phyloP scores from a whole-genome alignment of 2,113 vertebrate species.

The Cryptoleucopteryx plumbea region DNA sequence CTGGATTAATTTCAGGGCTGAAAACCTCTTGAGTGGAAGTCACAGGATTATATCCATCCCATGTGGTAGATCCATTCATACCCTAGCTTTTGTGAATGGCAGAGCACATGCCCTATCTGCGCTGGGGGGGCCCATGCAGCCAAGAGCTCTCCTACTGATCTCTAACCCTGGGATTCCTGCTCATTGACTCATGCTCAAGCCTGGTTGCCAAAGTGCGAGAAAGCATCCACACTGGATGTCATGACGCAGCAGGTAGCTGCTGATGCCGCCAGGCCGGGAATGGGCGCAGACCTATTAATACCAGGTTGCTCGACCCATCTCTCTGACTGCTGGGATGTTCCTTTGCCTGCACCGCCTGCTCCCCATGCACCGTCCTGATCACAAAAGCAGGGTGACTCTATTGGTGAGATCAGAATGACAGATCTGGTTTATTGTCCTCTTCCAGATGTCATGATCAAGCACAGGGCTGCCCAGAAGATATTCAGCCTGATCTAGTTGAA shows the following conservation, averaged over 20 bases:
- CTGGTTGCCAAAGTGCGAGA: background rate
- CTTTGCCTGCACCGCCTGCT: background rate
- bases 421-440: background rate
- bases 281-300: background rate
- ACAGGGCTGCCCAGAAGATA: background rate
- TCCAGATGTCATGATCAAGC: background rate
- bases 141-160: background rate
- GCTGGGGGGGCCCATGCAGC: accelerated
- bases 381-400: background rate
- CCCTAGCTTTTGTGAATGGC: background rate
- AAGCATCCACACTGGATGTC: background rate
- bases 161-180: background rate
- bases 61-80: background rate
- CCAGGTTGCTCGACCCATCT: accelerated
- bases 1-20: background rate
- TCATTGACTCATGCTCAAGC: background rate
- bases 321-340: background rate
- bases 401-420: background rate
- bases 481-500: background rate
- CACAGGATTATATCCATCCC: background rate
- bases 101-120: background rate
- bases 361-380: accelerated
- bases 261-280: background rate
- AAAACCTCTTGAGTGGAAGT: background rate
- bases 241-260: background rate